phyloP scores from a whole-genome alignment of 2,888 invertebrate genomes.

The Oscheius sp. region DNA sequence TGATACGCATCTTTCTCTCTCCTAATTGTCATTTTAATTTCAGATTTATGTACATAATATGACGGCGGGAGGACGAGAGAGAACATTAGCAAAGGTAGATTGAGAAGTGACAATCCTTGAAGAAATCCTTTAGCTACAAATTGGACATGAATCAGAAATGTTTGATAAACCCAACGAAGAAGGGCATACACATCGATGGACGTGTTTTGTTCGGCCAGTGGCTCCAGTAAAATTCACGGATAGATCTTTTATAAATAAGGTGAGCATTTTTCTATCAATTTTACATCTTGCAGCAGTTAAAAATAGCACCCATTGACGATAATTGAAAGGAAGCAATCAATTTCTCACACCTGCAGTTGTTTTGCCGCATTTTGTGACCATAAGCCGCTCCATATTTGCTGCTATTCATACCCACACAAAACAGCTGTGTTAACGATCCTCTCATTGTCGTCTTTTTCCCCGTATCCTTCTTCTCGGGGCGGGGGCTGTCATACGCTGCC shows the following conservation, averaged over 20 bases:
- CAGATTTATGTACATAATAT: not conserved
- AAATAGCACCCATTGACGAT: too few species aligned
- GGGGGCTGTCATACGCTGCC: not conserved
- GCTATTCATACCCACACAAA: not conserved
- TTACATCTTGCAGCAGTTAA: not conserved
- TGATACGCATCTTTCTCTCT: not conserved
- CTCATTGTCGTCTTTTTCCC: too few species aligned
- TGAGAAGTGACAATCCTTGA: not conserved
- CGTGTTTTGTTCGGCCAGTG: constrained; percentile 29
- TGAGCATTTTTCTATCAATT: not conserved
- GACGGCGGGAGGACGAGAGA: constrained; percentile 14
- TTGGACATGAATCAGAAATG: constrained; percentile 27
- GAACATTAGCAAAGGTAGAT: constrained; percentile 29
- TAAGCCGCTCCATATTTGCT: not conserved
- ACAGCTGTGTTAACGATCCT: constrained; percentile 16
- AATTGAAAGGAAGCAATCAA: not conserved
- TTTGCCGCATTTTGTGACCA: constrained; percentile 1
- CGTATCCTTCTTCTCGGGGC: not conserved
- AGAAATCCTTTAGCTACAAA: constrained; percentile 5
- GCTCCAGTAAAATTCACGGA: not conserved
- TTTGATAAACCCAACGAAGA: constrained; percentile 17
- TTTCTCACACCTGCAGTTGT: not conserved
- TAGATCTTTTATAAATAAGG: constrained; percentile 32
- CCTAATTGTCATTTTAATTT: not conserved
- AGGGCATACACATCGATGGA: constrained; percentile 28